phyloP scores from a whole-genome alignment of 2,888 invertebrate genomes.

The Lysandra coridon region DNA sequence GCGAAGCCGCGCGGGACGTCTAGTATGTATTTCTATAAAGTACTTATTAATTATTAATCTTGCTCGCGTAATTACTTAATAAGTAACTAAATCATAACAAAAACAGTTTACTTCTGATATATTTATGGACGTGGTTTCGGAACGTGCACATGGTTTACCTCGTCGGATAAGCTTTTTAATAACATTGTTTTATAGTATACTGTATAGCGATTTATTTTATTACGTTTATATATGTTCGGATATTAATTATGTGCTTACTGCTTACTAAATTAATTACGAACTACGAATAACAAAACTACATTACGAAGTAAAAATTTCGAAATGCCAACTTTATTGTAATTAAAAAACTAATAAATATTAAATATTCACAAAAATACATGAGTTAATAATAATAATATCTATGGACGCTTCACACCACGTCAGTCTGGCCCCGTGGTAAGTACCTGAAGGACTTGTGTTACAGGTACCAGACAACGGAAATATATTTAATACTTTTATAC shows the following conservation, averaged over 20 bases:
- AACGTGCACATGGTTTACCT: not conserved
- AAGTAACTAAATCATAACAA: constrained; percentile 1
- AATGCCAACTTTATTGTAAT: not conserved
- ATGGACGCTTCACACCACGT: too few relatives aligned
- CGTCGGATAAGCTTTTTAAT: not conserved
- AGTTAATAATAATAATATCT: too few relatives aligned
- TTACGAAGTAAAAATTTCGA: not conserved
- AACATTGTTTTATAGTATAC: not conserved
- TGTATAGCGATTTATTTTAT: not conserved
- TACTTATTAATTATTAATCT: not conserved
- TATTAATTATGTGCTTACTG: not conserved
- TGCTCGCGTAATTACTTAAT: not conserved
- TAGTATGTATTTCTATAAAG: not conserved
- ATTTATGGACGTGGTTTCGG: constrained; percentile 6
- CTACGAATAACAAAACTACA: too few relatives aligned
- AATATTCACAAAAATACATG: too few relatives aligned
- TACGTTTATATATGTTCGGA: not conserved
- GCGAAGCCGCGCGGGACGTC: too few relatives aligned
- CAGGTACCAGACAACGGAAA: too few relatives aligned
- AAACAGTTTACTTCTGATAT: not conserved
- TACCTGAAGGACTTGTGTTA: too few relatives aligned
- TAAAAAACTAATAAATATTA: too few relatives aligned
- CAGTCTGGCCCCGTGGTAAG: too few relatives aligned
- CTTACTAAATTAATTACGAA: not conserved
- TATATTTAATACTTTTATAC: too few relatives aligned